Evolutionary conservation across 1,140 invertebrate species (phyloP), one percentile per base, ranked within the genome.

Genomic region (Bemisia tabaci): DNA sequence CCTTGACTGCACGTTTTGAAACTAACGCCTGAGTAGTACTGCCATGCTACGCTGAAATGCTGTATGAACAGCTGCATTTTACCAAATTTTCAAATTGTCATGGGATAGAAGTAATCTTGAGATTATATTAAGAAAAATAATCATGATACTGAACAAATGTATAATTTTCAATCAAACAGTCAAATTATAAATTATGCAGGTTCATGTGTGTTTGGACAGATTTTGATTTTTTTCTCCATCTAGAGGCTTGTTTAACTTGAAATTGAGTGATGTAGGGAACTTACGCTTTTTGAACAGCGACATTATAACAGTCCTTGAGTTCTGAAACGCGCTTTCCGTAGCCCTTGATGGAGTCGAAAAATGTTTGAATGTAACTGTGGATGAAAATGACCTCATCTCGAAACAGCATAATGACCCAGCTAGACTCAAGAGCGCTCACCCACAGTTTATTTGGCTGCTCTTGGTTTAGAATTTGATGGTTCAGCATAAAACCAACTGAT

Each of bases 371-470:
- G 73, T 95, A 97, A 24, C 91, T 85, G 79, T 99, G 96, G 68
- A 95, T 94, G 72, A 95, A 90, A 64, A 99, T 84, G 0, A 98
- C 93, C 82, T 99, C 97, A 82, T 99, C 97, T 63, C 97, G 82
- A 75, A 98, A 99, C 2, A 99, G 78, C 12, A 92, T 90, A 25
- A 97, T 82, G 1, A 97, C 94, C 90, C 96, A 97, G 21, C 91
- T 89, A 26, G 90, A 93, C 74, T 97, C 91, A 11, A 99, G 77
- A 11, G 95, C 92, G 68, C 86, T 88, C 2, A 90, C 84, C 89
- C 94, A 98, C 72, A 99, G 84, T 74, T 94, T 92, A 75, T 88
- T 87, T 0, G 90, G 85, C 70, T 87, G 84, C 66, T 94, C 86
- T 72, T 90, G 88, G 70, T 83, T 82, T 1, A 95, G 77, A 75